Percentiles rank a stretch among this genome's conserved stretches.
Conservation (phyloP, 2,888 invertebrate species). For the Pyrocoelia pectoralis region DNA sequence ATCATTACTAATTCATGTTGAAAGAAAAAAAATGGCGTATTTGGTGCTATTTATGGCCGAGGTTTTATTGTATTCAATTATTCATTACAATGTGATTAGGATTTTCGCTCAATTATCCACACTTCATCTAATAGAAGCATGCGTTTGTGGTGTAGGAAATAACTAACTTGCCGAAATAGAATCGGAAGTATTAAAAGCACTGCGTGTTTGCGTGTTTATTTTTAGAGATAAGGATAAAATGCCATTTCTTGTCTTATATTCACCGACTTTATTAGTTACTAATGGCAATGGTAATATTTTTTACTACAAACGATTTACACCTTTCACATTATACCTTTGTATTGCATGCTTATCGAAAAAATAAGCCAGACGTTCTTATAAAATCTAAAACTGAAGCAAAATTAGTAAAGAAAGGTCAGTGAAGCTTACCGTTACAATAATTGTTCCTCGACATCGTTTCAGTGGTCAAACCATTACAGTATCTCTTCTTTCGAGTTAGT, state of each 20-base stretch:
- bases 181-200: constrained; percentile 15
- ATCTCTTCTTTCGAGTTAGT: no score
- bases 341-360: no score
- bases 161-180: constrained; percentile 10
- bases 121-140: neutral
- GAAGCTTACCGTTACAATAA: no score
- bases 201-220: constrained; percentile 16
- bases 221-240: constrained; percentile 1
- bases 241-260: neutral
- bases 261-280: neutral
- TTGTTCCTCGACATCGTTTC: no score
- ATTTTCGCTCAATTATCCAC: neutral
- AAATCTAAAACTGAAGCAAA: no score
- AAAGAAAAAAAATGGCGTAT: no score
- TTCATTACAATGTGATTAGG: neutral
- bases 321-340: no score
- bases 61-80: neutral
- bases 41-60: neutral
- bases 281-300: neutral
- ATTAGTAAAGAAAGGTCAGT: no score
- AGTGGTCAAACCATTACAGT: no score
- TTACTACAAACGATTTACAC: neutral
- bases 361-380: no score
- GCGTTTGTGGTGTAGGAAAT: neutral
- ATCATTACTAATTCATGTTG: no score